These are phyloP conservation scores for Battus philenor DNA, from an alignment of 1,140 invertebrate genomes.

Conservation along the genomic window DNA sequence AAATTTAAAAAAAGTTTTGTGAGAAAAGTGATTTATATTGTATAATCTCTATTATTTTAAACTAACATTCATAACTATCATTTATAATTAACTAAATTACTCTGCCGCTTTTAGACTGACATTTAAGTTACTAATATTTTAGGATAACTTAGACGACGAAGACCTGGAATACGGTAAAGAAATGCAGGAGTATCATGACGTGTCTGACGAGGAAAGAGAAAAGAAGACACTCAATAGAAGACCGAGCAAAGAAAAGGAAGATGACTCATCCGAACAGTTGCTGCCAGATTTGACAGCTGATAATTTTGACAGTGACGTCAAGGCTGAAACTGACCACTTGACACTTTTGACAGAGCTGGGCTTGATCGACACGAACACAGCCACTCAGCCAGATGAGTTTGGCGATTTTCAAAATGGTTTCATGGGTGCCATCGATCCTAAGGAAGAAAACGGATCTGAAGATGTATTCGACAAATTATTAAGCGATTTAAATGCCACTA, in stretches of 20 bases:
- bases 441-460: slow-evolving; percentile 31
- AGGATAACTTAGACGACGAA: slow-evolving; percentile 63
- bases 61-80: too few relatives aligned
- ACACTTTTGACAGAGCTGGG: slow-evolving; percentile 58
- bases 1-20: too few relatives aligned
- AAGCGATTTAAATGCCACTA: slow-evolving; percentile 45
- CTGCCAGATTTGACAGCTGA: slow-evolving; percentile 41
- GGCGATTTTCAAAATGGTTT: slow-evolving; percentile 63
- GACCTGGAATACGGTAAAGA: slow-evolving; percentile 64
- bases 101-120: too few relatives aligned
- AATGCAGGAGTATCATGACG: slow-evolving; percentile 63
- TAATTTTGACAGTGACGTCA: slow-evolving; percentile 25
- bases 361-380: slow-evolving; percentile 42
- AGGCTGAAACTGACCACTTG: slow-evolving; percentile 47
- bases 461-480: slow-evolving; percentile 64
- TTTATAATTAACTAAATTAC: too few relatives aligned
- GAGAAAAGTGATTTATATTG: too few relatives aligned
- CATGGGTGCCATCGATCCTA: slow-evolving; percentile 35
- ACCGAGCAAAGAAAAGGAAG: slow-evolving; percentile 49
- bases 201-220: slow-evolving; percentile 43
- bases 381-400: slow-evolving; percentile 43
- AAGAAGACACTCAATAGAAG: slow-evolving; percentile 37
- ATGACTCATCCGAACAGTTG: slow-evolving; percentile 51
- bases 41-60: too few relatives aligned
- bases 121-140: too few relatives aligned